These are phyloP conservation scores for Acanthaster planci DNA, from an alignment of 35 echinoderm and acorn worm genomes.

Conservation along the genomic window DNA sequence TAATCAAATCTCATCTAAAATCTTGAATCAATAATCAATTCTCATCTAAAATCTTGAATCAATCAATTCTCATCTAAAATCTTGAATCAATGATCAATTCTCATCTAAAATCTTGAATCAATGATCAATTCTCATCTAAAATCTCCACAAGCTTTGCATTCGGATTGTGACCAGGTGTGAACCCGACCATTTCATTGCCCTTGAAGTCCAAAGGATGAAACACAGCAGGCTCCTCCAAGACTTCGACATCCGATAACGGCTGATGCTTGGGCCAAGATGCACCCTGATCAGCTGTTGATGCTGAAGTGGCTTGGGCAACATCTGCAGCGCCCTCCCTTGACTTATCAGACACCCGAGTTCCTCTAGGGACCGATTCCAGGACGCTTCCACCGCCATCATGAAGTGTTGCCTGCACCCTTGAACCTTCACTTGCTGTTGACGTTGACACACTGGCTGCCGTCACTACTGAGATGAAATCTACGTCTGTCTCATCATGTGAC, in stretches of 20 bases:
- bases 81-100: background rate
- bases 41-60: background rate
- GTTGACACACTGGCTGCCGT: background rate
- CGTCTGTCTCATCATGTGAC: background rate
- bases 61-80: constrained; percentile 3
- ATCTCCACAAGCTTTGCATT: background rate
- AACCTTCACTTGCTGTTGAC: background rate
- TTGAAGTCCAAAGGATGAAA: background rate
- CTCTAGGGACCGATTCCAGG: background rate
- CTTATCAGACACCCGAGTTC: background rate
- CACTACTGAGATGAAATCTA: background rate
- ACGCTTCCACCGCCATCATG: background rate
- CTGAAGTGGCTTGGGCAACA: background rate
- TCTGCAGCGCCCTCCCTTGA: background rate
- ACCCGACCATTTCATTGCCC: background rate
- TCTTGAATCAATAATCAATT: no score
- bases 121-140: background rate
- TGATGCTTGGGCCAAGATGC: background rate
- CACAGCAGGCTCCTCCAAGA: background rate
- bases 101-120: background rate
- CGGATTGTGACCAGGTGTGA: background rate
- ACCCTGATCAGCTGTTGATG: background rate
- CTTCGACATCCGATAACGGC: background rate
- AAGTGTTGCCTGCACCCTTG: background rate
- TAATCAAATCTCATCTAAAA: no score